Evolutionary conservation across 2,797 vertebrate species (phyloP).

Genomic region (Diglossa cyanea): DNA sequence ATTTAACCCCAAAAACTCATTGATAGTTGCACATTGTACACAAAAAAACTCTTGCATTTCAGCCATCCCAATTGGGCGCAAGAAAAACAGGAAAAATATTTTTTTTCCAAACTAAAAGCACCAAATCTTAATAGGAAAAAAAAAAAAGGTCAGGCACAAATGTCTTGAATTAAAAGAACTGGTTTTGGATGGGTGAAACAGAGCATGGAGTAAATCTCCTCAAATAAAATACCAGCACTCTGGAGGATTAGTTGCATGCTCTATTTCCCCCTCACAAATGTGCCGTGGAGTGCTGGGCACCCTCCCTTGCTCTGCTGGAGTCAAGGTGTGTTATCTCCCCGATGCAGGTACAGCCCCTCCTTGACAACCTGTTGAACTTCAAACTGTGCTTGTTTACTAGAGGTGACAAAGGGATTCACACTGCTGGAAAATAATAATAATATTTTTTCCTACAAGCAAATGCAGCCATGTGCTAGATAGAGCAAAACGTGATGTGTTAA

Average conservation of each 20-base stretch:
- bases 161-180: conserved; percentile 53
- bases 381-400: not conserved
- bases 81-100: not conserved
- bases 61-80: not conserved
- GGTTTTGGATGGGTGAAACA: conserved; percentile 52
- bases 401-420: conserved; percentile 12
- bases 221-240: conserved; percentile 59
- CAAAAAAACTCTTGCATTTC: not conserved
- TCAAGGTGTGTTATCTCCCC: conserved; percentile 44
- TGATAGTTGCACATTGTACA: not conserved
- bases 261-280: conserved; percentile 62
- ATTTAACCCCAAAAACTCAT: not conserved
- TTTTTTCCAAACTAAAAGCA: not conserved
- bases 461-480: not conserved
- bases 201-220: conserved; percentile 71
- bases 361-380: conserved; percentile 29
- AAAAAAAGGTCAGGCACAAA: not conserved
- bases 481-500: not conserved
- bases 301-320: conserved; percentile 13
- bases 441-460: not conserved
- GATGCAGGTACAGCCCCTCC: conserved; percentile 27
- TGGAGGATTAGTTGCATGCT: conserved; percentile 67
- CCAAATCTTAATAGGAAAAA: conserved; percentile 9
- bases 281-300: conserved; percentile 38
- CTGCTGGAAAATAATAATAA: not conserved